phyloP scores from a whole-genome alignment of 2,888 invertebrate genomes.

The Ceriagrion tenellum region DNA sequence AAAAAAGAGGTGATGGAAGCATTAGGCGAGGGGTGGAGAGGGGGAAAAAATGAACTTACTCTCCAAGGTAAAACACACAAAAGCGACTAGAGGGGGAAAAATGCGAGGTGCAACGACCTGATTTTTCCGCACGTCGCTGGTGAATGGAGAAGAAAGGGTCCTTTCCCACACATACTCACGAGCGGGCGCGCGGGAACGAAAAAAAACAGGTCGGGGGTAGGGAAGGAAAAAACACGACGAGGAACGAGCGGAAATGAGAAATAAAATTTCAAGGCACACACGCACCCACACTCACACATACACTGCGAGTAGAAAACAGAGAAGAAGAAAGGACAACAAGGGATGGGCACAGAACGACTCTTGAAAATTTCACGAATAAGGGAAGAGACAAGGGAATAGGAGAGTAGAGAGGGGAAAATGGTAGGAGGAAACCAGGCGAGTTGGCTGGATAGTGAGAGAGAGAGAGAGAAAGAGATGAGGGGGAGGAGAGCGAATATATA shows the following conservation, averaged over 20 bases:
- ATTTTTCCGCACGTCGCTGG: not conserved
- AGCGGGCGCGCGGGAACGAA: no score
- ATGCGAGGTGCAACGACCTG: not conserved
- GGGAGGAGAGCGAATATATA: no score
- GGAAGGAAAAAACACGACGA: not conserved
- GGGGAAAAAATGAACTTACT: not conserved
- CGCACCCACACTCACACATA: no score
- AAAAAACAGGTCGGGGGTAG: not conserved
- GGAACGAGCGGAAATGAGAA: not conserved
- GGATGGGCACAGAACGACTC: not conserved
- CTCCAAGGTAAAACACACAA: not conserved
- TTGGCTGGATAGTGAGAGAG: not conserved
- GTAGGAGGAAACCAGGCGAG: not conserved
- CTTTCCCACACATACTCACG: not conserved
- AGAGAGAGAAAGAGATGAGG: no score
- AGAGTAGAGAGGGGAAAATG: not conserved
- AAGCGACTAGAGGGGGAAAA: not conserved
- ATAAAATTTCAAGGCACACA: not conserved
- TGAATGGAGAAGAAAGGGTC: no score
- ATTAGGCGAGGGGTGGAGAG: not conserved
- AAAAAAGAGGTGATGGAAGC: not conserved
- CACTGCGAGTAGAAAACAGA: no score
- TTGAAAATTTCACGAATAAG: not conserved
- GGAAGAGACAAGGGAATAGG: not conserved
- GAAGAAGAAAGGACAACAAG: not conserved